phyloP scores from a whole-genome alignment of 1,140 invertebrate genomes.

The Battus philenor region DNA sequence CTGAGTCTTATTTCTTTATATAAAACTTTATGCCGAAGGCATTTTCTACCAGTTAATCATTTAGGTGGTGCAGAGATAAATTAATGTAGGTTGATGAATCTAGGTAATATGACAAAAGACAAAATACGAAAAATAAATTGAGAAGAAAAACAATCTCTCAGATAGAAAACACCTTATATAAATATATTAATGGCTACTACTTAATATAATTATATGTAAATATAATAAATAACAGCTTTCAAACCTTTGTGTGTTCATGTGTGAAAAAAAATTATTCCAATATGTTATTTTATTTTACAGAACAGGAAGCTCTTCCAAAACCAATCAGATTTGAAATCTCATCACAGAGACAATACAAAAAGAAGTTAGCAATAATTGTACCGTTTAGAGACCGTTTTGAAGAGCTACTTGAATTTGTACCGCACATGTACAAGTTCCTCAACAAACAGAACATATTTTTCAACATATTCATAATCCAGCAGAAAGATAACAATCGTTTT shows the following conservation, averaged over 20 bases:
- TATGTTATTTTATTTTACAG: constrained; percentile 31
- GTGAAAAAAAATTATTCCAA: too few species aligned
- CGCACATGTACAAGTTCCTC: constrained; percentile 92
- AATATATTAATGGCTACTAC: too few species aligned
- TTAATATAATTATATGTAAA: too few species aligned
- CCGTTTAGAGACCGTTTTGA: constrained; percentile 97
- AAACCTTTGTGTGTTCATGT: too few species aligned
- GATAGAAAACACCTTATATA: too few species aligned
- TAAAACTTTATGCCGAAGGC: too few species aligned
- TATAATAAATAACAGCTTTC: too few species aligned
- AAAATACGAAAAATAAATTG: neutral
- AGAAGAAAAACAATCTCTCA: neutral
- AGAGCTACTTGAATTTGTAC: constrained; percentile 94
- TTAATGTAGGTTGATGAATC: too few species aligned
- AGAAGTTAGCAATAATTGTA: constrained; percentile 87
- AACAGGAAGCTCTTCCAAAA: constrained; percentile 39
- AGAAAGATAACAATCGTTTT: constrained; percentile 92
- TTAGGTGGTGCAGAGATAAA: too few species aligned
- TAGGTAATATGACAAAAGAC: neutral
- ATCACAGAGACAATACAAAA: constrained; percentile 28
- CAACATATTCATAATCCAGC: constrained; percentile 95
- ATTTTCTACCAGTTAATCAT: too few species aligned
- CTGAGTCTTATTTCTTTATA: too few species aligned
- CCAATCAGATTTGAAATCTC: constrained; percentile 29
- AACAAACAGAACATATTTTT: constrained; percentile 88